Evolutionary conservation across 2,113 vertebrate genomes (phyloP).

Genomic region (Antechinus stuartii): DNA sequence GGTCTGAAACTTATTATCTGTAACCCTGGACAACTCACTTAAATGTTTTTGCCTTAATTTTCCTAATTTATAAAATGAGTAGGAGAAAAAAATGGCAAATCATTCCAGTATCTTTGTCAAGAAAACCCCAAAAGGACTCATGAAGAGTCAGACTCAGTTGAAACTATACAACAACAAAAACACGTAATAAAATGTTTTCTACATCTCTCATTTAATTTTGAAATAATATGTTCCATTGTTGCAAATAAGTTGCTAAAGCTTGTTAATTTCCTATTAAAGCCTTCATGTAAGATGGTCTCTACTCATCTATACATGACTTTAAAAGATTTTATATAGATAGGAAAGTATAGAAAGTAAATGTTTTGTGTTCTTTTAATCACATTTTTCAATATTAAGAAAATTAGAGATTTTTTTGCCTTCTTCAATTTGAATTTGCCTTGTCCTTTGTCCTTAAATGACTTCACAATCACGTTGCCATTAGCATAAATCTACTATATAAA

Average conservation of each 20-base stretch:
- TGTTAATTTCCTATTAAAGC: neutral
- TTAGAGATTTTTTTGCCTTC: neutral
- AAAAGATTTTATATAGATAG: neutral
- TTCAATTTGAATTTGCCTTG: neutral
- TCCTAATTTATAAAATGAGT: too few relatives aligned
- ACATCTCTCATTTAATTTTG: neutral
- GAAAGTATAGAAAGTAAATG: neutral
- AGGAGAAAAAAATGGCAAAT: too few relatives aligned
- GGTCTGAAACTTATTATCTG: too few relatives aligned
- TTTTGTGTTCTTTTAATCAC: neutral
- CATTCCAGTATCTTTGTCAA: too few relatives aligned
- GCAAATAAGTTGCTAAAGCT: neutral
- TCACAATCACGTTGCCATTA: neutral
- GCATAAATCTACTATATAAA: neutral
- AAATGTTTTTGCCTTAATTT: too few relatives aligned
- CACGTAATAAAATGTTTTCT: neutral
- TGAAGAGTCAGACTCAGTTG: too few relatives aligned
- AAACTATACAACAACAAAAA: too few relatives aligned
- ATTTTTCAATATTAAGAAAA: neutral
- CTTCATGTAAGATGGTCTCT: neutral
- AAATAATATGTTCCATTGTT: neutral
- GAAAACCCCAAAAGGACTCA: too few relatives aligned
- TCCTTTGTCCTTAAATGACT: neutral
- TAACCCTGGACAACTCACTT: too few relatives aligned
- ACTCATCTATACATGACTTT: neutral